These are phyloP conservation scores for Drosophila erecta DNA, from an alignment of 1,140 invertebrate genomes.

Conservation along the genomic window DNA sequence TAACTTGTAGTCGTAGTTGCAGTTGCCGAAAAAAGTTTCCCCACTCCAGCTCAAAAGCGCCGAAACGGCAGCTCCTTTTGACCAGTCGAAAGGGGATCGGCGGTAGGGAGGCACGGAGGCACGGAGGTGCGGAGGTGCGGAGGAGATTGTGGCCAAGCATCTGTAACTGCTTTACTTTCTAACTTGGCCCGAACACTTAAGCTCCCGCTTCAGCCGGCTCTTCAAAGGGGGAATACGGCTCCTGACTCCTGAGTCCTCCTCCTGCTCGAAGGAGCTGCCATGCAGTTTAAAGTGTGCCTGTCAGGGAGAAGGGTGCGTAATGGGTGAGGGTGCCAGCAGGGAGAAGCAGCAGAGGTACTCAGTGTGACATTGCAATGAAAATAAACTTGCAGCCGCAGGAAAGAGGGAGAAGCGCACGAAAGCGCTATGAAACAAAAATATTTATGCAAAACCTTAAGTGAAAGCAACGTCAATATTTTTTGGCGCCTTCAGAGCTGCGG, in stretches of 20 bases:
- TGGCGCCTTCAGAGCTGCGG: slow-evolving; percentile 29
- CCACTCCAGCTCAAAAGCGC: slow-evolving; percentile 2
- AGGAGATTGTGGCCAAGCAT: slow-evolving; percentile 13
- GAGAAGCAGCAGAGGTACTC: slow-evolving; percentile 13
- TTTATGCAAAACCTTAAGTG: slow-evolving; percentile 72
- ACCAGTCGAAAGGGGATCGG: slow-evolving; percentile 5
- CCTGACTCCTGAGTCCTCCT: slow-evolving; percentile 33
- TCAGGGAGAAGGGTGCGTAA: background rate
- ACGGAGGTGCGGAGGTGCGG: background rate
- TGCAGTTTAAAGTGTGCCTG: slow-evolving; percentile 51
- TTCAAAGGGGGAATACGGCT: slow-evolving; percentile 30
- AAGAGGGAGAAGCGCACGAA: slow-evolving; percentile 8
- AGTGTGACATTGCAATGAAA: slow-evolving; percentile 67
- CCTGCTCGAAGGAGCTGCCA: slow-evolving; percentile 14
- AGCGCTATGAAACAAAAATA: slow-evolving; percentile 68
- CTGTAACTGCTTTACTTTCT: slow-evolving; percentile 35
- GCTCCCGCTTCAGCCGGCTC: slow-evolving; percentile 44
- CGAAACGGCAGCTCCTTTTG: slow-evolving; percentile 28
- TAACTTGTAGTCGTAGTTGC: slow-evolving; percentile 59
- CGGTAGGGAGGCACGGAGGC: background rate
- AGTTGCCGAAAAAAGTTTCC: slow-evolving; percentile 50
- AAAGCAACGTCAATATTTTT: slow-evolving; percentile 62
- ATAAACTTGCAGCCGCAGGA: slow-evolving; percentile 48
- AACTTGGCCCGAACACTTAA: slow-evolving; percentile 60
- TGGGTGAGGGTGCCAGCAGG: too few species aligned